Percentiles rank a stretch among this genome's conserved stretches.
phyloP scores from a whole-genome alignment of 2,797 vertebrate species.

The Ammospiza maritima region DNA sequence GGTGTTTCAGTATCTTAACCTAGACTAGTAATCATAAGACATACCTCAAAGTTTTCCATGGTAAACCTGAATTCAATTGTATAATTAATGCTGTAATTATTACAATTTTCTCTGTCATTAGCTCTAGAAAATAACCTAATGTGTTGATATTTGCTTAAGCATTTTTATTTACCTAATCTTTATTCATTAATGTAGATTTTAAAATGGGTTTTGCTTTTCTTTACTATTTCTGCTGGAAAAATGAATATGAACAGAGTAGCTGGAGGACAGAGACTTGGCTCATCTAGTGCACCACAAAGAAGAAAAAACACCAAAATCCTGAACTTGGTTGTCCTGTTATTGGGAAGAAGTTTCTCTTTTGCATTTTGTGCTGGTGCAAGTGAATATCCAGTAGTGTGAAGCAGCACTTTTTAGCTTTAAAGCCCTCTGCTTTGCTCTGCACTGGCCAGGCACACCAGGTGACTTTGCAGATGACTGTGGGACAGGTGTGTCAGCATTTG shows the following conservation, averaged over 20 bases:
- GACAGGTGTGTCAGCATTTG: rapidly evolving
- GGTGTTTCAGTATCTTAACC: background rate
- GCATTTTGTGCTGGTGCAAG: background rate
- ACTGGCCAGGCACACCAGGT: background rate
- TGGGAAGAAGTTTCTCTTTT: background rate
- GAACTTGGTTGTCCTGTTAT: rapidly evolving
- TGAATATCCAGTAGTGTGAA: rapidly evolving
- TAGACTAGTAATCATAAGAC: background rate
- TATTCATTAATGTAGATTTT: constrained; percentile 12
- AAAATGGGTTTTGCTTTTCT: background rate
- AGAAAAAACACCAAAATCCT: background rate
- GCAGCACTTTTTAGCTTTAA: background rate
- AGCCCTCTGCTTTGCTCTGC: background rate
- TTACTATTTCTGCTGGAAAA: background rate
- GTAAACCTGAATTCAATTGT: background rate
- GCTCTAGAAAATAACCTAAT: constrained; percentile 29
- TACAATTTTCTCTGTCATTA: constrained; percentile 19
- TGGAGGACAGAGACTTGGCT: background rate
- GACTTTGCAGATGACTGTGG: background rate
- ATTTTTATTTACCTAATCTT: constrained; percentile 19
- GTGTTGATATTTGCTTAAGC: constrained; percentile 15
- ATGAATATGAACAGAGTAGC: background rate
- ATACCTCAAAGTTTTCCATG: background rate
- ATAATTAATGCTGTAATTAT: constrained; percentile 22
- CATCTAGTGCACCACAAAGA: background rate